Evolutionary conservation across 1,140 invertebrate species (phyloP), one percentile per base, ranked within the genome.

Genomic region (Micrasema longulum): DNA sequence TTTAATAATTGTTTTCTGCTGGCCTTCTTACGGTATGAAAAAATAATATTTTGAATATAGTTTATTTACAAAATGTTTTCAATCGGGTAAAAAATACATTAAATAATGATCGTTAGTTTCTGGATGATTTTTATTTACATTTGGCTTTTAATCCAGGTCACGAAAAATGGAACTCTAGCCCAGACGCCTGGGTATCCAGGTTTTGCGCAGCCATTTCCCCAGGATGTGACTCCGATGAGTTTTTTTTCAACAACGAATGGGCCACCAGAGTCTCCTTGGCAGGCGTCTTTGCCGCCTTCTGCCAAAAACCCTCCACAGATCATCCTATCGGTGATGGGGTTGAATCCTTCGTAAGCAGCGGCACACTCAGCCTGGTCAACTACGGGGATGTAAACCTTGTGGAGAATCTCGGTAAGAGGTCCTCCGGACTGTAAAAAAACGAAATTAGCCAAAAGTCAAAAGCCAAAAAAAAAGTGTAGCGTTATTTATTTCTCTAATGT

Each of bases 241-340:
- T 82, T 79, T 0, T 82, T 84, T 50, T 81, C 75, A 73, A 87
- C 87, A 1, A 86, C 78, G 5, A 90, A 71, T 0, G 90, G 89
- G 1, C 89, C 90, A 4, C 90, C 90, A 0, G 86, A 88, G 77
- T 91, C 90, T 31, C 89, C 89, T 79, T 88, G 90, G 77, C 92
- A 93, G 5, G 91, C 89, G 67, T 82, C 64, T 26, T 36, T 14
- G 1, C 64, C 64, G 5, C 64, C 64, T 2, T 20, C 26, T 10
- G 11, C 14, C 18, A 47, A 0, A 7, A 11, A 0, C 18, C 91
- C 91, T n/a, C 92, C 91, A 75, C 92, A 93, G 2, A 92, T 78
- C 88, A 92, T 91, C 18, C 87, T 87, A 3, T 87, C 78, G 0
- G 88, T 89, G 12, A 93, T 81, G 4, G 76, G 62, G 12, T 71